A percentile compares a stretch with the other conserved stretches of the same genome.
Evolutionary conservation across 2,797 vertebrate species (phyloP).

Genomic region (Platalea minor): DNA sequence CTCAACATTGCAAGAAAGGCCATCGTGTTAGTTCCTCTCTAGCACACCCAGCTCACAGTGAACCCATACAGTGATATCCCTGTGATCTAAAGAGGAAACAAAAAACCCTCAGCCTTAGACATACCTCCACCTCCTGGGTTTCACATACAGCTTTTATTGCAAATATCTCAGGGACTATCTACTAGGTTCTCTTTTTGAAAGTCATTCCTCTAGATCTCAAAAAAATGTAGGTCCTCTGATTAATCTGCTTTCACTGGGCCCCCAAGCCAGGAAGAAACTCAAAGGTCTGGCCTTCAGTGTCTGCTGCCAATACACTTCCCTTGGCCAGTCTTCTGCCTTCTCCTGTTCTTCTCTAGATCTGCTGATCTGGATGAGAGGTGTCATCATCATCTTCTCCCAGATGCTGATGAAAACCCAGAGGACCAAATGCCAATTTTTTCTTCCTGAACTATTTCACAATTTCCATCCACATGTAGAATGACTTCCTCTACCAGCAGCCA

Average conservation of each 20-base stretch:
- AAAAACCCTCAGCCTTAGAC: not conserved
- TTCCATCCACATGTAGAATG: not conserved
- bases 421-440: not conserved
- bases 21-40: not conserved
- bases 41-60: not conserved
- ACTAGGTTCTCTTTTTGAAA: not conserved
- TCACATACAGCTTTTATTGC: not conserved
- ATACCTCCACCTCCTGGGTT: not conserved
- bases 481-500: not conserved
- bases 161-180: not conserved
- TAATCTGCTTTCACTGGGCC: not conserved
- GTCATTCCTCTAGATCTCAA: not conserved
- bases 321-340: not conserved
- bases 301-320: not conserved
- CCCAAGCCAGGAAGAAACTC: not conserved
- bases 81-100: not conserved
- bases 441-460: not conserved
- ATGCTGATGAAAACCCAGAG: not conserved
- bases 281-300: not conserved
- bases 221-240: fast-evolving
- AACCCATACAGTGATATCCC: not conserved
- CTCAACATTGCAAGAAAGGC: not conserved
- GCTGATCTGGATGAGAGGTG: not conserved
- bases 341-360: not conserved
- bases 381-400: not conserved